These are phyloP conservation scores for Propsilocerus akamusi DNA, from an alignment of 1,140 invertebrate genomes.

Conservation along the genomic window DNA sequence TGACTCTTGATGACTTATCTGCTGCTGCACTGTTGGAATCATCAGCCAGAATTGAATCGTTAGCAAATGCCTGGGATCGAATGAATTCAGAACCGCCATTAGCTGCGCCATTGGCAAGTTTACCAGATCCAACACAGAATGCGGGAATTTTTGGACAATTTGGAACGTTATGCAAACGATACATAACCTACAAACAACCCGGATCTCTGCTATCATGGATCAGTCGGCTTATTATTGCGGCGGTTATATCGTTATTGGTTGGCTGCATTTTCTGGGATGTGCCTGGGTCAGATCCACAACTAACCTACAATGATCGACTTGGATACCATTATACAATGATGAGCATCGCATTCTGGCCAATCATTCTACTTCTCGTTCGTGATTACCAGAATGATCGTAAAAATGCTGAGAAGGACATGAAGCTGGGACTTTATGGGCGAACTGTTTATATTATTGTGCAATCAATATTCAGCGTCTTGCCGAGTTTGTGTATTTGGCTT, in stretches of 20 bases:
- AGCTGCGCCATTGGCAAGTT: slow-evolving; percentile 19
- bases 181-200: slow-evolving; percentile 68
- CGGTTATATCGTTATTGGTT: slow-evolving; percentile 60
- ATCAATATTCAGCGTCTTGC: slow-evolving; percentile 12
- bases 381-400: slow-evolving; percentile 47
- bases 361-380: slow-evolving; percentile 44
- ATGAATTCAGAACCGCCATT: slow-evolving; percentile 23
- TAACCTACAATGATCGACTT: slow-evolving; percentile 52
- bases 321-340: slow-evolving; percentile 73
- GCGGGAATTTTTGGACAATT: slow-evolving; percentile 27
- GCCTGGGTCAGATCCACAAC: slow-evolving; percentile 47
- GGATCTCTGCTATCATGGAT: slow-evolving; percentile 62
- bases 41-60: slow-evolving; percentile 74
- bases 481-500: slow-evolving; percentile 43
- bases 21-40: slow-evolving; percentile 87
- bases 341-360: slow-evolving; percentile 55
- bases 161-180: slow-evolving; percentile 19
- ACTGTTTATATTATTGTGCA: slow-evolving; percentile 48
- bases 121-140: slow-evolving; percentile 19
- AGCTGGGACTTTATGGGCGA: slow-evolving; percentile 57
- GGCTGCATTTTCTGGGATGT: slow-evolving; percentile 82
- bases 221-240: slow-evolving; percentile 53
- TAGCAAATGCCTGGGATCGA: slow-evolving; percentile 50
- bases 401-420: slow-evolving; percentile 58
- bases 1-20: slow-evolving; percentile 81